phyloP scores from a whole-genome alignment of 2,888 invertebrate genomes.

The Lepidocyrtinus sp. region DNA sequence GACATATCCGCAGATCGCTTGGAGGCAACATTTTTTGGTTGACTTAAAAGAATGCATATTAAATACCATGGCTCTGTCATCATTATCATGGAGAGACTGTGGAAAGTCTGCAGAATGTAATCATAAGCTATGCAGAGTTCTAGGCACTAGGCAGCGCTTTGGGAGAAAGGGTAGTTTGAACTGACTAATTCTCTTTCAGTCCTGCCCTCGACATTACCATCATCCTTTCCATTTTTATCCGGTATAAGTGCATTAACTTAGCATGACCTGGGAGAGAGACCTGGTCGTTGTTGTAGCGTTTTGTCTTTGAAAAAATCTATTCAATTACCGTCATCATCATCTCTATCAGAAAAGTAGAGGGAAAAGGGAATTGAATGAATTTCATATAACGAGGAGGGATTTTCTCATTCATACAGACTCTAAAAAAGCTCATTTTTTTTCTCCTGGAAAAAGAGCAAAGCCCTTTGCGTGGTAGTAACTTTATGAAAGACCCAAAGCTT shows the following conservation, averaged over 20 bases:
- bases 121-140: not conserved
- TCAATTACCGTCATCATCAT: slow-evolving; percentile 8
- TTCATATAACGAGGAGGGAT: not conserved
- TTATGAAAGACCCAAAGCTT: not conserved
- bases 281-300: not conserved
- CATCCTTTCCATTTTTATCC: not conserved
- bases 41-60: not conserved
- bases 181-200: not conserved
- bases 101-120: too few species aligned
- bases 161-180: too few species aligned
- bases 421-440: slow-evolving; percentile 7
- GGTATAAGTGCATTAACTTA: not conserved
- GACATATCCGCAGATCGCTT: too few species aligned
- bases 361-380: not conserved
- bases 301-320: slow-evolving; percentile 17
- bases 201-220: not conserved
- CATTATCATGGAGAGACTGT: not conserved
- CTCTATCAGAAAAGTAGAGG: not conserved
- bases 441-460: not conserved
- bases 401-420: slow-evolving; percentile 32
- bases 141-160: too few species aligned
- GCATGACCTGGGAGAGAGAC: not conserved
- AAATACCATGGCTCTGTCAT: not conserved
- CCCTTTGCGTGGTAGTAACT: not conserved
- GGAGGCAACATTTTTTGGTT: not conserved